These are phyloP conservation scores for Diorhabda elongata DNA, from an alignment of 1,140 invertebrate species.

Conservation along the genomic window DNA sequence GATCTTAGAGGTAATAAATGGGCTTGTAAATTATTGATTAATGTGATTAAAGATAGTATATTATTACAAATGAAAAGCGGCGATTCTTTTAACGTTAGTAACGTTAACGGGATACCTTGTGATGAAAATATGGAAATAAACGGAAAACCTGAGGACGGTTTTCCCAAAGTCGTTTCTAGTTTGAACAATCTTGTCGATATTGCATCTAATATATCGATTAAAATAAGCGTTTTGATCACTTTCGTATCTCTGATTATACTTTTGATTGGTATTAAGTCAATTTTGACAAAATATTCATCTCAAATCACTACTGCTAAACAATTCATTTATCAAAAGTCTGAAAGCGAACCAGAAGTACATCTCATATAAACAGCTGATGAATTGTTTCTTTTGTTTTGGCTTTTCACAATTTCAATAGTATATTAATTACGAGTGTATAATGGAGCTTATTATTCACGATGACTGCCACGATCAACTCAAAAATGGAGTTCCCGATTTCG, in stretches of 20 bases:
- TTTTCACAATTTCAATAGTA: no score
- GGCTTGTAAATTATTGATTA: constrained; percentile 10
- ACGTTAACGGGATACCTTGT: constrained; percentile 13
- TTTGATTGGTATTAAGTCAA: constrained; percentile 6
- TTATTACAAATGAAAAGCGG: not conserved
- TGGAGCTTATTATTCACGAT: no score
- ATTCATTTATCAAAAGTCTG: constrained; percentile 7
- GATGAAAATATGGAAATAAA: not conserved
- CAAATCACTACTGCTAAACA: constrained; percentile 6
- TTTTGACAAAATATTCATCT: constrained; percentile 8
- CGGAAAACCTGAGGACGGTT: not conserved
- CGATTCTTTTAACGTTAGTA: constrained; percentile 13
- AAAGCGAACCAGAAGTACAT: constrained; percentile 12
- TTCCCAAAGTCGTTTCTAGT: not conserved
- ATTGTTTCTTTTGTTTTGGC: no score
- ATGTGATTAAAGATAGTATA: constrained; percentile 4
- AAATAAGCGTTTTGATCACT: not conserved
- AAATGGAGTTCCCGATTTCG: no score
- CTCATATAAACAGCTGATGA: not conserved
- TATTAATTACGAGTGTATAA: no score
- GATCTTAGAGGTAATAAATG: constrained; percentile 13
- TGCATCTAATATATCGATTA: not conserved
- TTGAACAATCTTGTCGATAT: not conserved
- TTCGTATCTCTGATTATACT: not conserved
- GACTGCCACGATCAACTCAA: no score